A percentile compares a stretch with the other conserved stretches of the same genome.
phyloP scores from a whole-genome alignment of 2,797 vertebrate genomes.

The Fundulus diaphanus region DNA sequence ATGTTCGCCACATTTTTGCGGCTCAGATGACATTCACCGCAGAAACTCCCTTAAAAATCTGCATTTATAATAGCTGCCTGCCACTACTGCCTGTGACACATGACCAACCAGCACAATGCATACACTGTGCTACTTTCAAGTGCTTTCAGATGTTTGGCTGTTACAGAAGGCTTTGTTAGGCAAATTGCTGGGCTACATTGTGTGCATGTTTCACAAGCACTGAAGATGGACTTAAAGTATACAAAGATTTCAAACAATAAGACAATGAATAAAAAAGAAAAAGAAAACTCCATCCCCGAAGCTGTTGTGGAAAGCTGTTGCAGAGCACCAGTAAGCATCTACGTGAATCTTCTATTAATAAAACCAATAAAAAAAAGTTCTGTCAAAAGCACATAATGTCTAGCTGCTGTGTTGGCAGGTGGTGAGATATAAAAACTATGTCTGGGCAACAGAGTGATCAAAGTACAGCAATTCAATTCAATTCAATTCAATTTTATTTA shows the following conservation, averaged over 20 bases:
- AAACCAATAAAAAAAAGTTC: constrained; percentile 43
- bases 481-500: too few species aligned
- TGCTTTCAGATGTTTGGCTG: constrained; percentile 55
- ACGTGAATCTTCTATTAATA: constrained; percentile 13
- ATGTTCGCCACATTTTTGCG: constrained; percentile 26
- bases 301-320: constrained; percentile 17
- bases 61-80: constrained; percentile 34
- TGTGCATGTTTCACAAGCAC: constrained; percentile 9
- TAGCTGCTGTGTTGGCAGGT: constrained; percentile 20
- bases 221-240: constrained; percentile 21
- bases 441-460: neutral
- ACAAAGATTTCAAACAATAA: constrained; percentile 7
- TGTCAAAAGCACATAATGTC: constrained; percentile 8
- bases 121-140: constrained; percentile 46
- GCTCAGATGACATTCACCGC: constrained; percentile 25
- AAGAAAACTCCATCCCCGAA: neutral
- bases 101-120: constrained; percentile 38
- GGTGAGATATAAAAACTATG: constrained; percentile 10
- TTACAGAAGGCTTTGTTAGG: constrained; percentile 25
- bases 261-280: neutral
- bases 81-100: constrained; percentile 29
- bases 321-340: constrained; percentile 7
- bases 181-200: neutral
- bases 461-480: too few species aligned
- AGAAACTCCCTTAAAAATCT: constrained; percentile 30